These are phyloP conservation scores for Prunella fulvescens DNA, from an alignment of 2,113 vertebrate genomes.

Conservation along the genomic window DNA sequence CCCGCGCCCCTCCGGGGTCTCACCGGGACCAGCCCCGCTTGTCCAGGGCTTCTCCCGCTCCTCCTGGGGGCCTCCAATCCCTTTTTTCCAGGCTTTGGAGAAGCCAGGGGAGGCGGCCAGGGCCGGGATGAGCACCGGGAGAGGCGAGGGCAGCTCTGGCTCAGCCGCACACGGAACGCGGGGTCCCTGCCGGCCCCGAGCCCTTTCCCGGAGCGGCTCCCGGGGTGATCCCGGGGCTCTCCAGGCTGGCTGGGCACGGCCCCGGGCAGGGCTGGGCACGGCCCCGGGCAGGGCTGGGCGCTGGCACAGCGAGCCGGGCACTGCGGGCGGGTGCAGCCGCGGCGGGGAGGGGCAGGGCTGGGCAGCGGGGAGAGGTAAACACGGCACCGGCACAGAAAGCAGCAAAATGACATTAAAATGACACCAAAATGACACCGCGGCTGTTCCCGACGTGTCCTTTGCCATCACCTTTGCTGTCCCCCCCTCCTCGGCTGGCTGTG, in stretches of 20 bases:
- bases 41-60: not conserved
- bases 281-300: not conserved
- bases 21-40: not conserved
- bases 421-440: not conserved
- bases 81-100: not conserved
- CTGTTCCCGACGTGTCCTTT: not conserved
- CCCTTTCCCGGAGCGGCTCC: not conserved
- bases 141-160: not conserved
- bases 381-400: not conserved
- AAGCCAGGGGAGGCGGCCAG: not conserved
- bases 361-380: not conserved
- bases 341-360: not conserved
- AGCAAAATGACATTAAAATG: not conserved
- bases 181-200: not conserved
- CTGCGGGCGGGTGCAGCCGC: not conserved
- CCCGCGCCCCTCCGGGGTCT: accelerated
- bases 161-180: accelerated
- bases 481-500: not conserved
- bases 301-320: not conserved
- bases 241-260: not conserved
- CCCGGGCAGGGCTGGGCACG: not conserved
- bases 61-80: not conserved
- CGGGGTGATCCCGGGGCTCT: accelerated
- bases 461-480: not conserved
- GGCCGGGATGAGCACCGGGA: accelerated